These are phyloP conservation scores for Rutpela maculata DNA, from an alignment of 2,888 invertebrate species.

Conservation along the genomic window DNA sequence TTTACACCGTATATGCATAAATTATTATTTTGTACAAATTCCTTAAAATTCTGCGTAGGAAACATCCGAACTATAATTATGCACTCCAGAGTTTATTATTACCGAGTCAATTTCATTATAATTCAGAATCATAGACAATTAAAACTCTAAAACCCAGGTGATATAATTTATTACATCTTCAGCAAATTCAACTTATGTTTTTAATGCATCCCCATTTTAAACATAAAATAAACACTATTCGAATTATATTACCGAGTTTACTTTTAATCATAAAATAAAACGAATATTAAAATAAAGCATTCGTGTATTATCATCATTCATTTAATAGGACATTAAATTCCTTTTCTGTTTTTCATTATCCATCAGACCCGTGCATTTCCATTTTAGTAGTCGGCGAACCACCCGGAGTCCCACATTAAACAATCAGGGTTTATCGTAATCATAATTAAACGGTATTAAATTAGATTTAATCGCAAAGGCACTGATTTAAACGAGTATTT, in stretches of 20 bases:
- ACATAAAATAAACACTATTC: neutral
- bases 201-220: neutral
- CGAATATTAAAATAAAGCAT: neutral
- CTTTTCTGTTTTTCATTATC: conserved; percentile 34
- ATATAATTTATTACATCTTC: too few species aligned
- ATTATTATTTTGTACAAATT: too few species aligned
- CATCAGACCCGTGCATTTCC: conserved; percentile 35
- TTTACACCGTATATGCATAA: too few species aligned
- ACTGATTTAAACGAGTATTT: conserved; percentile 65
- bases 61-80: too few species aligned
- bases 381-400: conserved; percentile 5
- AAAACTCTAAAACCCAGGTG: too few species aligned
- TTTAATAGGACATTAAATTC: conserved; percentile 40
- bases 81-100: too few species aligned
- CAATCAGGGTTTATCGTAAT: conserved; percentile 61
- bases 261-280: conserved; percentile 2
- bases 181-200: neutral
- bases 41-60: too few species aligned
- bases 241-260: neutral
- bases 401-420: conserved; percentile 44
- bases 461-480: conserved; percentile 68
- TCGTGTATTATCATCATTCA: conserved; percentile 34
- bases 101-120: too few species aligned
- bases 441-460: conserved; percentile 67
- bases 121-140: too few species aligned